Conservation (phyloP, 2,113 vertebrate species). For the Elaphurus davidianus region DNA sequence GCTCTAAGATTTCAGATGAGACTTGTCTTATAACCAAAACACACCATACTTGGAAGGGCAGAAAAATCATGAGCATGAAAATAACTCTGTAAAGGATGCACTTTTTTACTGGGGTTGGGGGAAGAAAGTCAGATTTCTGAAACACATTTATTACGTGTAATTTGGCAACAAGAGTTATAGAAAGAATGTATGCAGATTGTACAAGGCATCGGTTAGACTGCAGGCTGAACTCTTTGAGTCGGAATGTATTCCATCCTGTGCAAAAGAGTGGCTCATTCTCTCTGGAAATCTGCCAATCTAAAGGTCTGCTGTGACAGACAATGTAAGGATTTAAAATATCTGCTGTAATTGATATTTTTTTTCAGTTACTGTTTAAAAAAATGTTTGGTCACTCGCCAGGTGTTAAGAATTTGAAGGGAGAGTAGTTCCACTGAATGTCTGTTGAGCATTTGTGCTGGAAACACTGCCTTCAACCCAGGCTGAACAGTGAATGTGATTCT, state of each 20-base stretch:
- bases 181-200: not conserved
- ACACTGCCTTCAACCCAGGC: not conserved
- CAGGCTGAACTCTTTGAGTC: not conserved
- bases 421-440: constrained; percentile 23
- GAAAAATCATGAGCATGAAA: not conserved
- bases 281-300: constrained; percentile 16
- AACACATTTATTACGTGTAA: not conserved
- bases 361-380: not conserved
- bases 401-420: not conserved
- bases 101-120: not conserved
- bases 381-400: not conserved
- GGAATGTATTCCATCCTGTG: not conserved
- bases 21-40: not conserved
- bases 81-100: not conserved
- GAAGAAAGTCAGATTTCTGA: not conserved
- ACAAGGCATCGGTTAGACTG: not conserved
- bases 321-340: not conserved
- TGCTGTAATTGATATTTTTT: not conserved
- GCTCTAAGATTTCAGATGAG: not conserved
- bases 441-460: constrained; percentile 18
- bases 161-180: not conserved
- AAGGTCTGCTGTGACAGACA: not conserved
- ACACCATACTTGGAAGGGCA: not conserved
- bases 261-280: not conserved
- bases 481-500: not conserved